Percentiles rank a stretch among this genome's conserved stretches.
phyloP scores from a whole-genome alignment of 2,888 invertebrate species.

The Lysandra coridon region DNA sequence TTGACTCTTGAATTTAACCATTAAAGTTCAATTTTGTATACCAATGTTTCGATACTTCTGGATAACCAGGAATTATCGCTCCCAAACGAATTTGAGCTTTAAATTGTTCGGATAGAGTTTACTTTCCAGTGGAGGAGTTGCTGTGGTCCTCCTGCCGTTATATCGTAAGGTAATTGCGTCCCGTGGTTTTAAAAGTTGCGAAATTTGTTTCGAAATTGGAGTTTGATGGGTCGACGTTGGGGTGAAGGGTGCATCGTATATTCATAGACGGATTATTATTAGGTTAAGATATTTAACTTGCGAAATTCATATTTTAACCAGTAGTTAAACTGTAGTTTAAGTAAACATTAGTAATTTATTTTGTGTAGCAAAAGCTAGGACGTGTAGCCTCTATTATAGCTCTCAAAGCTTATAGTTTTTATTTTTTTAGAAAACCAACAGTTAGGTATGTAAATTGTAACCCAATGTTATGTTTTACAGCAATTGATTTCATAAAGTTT shows the following conservation, averaged over 20 bases:
- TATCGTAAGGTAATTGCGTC: slow-evolving; percentile 53
- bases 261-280: slow-evolving; percentile 19
- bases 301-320: neutral
- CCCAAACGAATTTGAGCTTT: neutral
- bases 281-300: neutral
- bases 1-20: neutral
- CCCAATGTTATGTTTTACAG: too few relatives aligned
- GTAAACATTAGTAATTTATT: neutral
- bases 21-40: slow-evolving; percentile 18
- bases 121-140: neutral
- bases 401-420: too few relatives aligned
- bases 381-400: neutral
- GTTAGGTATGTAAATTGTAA: too few relatives aligned
- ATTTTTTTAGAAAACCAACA: too few relatives aligned
- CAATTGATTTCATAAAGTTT: too few relatives aligned
- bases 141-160: slow-evolving; percentile 6
- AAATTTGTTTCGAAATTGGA: slow-evolving; percentile 51
- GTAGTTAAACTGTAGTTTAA: neutral
- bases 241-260: slow-evolving; percentile 29
- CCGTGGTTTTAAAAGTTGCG: slow-evolving; percentile 61
- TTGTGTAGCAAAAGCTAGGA: neutral
- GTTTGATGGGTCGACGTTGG: slow-evolving; percentile 41
- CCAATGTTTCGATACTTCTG: neutral
- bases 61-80: neutral
- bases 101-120: neutral